Evolutionary conservation across 2,888 invertebrate species (phyloP), one percentile per base, ranked within the genome.

Genomic region (Neelides folsomi): DNA sequence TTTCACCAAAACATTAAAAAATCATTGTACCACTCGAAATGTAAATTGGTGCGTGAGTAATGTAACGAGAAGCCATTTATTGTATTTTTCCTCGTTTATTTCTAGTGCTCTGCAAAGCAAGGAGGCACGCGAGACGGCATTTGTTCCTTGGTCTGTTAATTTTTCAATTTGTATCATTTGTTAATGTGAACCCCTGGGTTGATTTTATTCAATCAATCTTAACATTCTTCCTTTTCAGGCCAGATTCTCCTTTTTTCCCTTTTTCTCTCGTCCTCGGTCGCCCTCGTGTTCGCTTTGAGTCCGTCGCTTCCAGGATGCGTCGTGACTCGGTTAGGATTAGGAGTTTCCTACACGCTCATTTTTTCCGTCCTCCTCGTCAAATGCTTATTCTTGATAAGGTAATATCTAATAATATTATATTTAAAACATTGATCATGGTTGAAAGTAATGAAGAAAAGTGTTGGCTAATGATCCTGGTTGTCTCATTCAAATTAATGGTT

Each of bases 341-440:
- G 89, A 48, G 78, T 87, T 8, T 84, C 86, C 65, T 75, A 74
- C 60, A 83, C 88, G 49, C 77, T 92, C 52, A 85, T 90, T 55
- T 93, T 92, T 71, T 86, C 89, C 39, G 85, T 92, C 0, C 77
- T 94, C 47, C 77, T 94, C 65, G 93, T 93, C 60, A 93, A 94
- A 73, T 86, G 90, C 71, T 88, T 93, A 63, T 92, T 93, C 70
- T 78, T 93, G 55, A 80, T 93, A 27, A 27, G 8, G 27, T 27
- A 27, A 3, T 5, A 5, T 5, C 3, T 27, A 27, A 27, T 27
- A 27, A 27, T 27, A 27, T 7, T 27, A 27, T 27, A n/a, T n/a
- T n/a, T n/a, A n/a, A n/a, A n/a, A n/a, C n/a, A n/a, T n/a, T n/a
- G n/a, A n/a, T n/a, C n/a, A n/a, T n/a, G n/a, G n/a, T n/a, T n/a